Conservation (phyloP, 1,140 invertebrate species). For the Neodiprion virginianus region DNA sequence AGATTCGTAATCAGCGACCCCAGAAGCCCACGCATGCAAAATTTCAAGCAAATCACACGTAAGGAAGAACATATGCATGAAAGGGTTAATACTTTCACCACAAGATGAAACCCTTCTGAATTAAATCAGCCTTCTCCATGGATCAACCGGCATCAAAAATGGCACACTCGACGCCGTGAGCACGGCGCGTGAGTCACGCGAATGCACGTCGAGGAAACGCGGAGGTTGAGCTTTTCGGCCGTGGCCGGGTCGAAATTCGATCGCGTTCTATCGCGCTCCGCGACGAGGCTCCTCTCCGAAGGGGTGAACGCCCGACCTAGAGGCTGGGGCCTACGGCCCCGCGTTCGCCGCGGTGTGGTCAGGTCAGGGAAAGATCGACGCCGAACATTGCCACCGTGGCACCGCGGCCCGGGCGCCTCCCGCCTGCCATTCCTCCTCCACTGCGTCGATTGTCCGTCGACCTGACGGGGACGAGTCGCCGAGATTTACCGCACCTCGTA, state of each 20-base stretch:
- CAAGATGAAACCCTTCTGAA: too few relatives aligned
- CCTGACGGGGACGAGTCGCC: neutral
- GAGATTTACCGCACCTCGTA: slow-evolving; percentile 1
- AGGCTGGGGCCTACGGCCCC: slow-evolving; percentile 52
- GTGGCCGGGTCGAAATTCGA: slow-evolving; percentile 33
- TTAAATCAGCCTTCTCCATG: too few relatives aligned
- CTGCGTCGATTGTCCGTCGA: slow-evolving; percentile 10
- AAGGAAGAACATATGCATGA: too few relatives aligned
- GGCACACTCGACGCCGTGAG: slow-evolving; percentile 29
- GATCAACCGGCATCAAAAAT: slow-evolving; percentile 22
- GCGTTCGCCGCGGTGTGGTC: slow-evolving; percentile 42
- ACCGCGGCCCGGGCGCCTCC: slow-evolving; percentile 35
- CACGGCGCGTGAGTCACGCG: slow-evolving; percentile 40
- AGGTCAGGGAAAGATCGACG: slow-evolving; percentile 54
- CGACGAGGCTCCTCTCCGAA: slow-evolving; percentile 20
- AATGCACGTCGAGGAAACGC: slow-evolving; percentile 25
- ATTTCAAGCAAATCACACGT: too few relatives aligned
- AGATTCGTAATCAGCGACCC: too few relatives aligned
- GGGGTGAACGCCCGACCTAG: slow-evolving; percentile 63
- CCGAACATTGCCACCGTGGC: slow-evolving; percentile 45
- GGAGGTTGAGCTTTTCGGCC: neutral
- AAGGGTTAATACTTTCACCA: too few relatives aligned
- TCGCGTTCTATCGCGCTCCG: slow-evolving; percentile 26
- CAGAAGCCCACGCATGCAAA: too few relatives aligned
- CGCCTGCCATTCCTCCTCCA: slow-evolving; percentile 8